Evolutionary conservation across 92 coral and sea anemone genomes (phyloP), one percentile per base, ranked within the genome.

Genomic region (Palythoa grandis): DNA sequence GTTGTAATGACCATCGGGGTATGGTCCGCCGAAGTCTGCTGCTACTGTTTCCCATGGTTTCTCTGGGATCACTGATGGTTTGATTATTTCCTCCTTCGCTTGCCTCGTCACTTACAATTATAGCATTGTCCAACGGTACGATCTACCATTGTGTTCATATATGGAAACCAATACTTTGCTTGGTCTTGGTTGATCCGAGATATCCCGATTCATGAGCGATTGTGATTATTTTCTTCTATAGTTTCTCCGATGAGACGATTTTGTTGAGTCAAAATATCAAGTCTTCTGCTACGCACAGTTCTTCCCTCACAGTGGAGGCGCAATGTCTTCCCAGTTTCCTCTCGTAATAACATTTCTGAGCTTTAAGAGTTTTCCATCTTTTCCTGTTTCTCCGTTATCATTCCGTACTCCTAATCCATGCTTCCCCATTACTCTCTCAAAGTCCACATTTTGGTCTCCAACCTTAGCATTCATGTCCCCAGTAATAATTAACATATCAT

Each of bases 31-130:
- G 52, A 68, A 79, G 91, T 91, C 93, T 3, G 83, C 74, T 20
- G 88, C 70, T 52, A 88, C 61, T 9, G 84, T 76, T 4, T 91
- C 85, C 89, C 87, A 83, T 17, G 93, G 88, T 77, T 76, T 77
- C 15, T 69, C 38, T 22, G 93, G 91, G 48, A 87, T 87, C 38
- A 74, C 67, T 3, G 82, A 50, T 61, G 83, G 77, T 73, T 91
- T 88, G 57, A 84, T 70, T 16, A 87, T 88, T 80, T 85, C 76
- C 74, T 83, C 69, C 75, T 63, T 76, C 5, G 70, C 35, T 23
- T 8, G 35, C 29, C 19, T 65, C 7, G 35, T n/a, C n/a, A n/a
- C n/a, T 65, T 4, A 6, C 29, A 12, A 65, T 54, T 5, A 54
- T 54, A 3, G 3, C 60, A 54, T 15, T 54, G 12, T 54, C 60